Evolutionary conservation across 1,140 invertebrate species (phyloP).

Genomic region (Pogonomyrmex barbatus): DNA sequence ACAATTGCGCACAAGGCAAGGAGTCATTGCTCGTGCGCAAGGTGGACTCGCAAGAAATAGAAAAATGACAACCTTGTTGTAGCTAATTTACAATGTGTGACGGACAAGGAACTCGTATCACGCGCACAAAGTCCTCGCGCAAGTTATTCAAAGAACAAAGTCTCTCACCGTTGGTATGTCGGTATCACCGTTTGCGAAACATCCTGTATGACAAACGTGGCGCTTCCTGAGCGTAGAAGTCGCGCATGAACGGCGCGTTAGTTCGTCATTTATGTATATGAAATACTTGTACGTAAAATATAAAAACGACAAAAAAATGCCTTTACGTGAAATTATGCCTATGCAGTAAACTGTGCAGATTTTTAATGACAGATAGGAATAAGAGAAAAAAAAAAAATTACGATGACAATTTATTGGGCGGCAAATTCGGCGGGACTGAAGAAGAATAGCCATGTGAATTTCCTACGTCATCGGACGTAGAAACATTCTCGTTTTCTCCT

Average conservation of each 20-base stretch:
- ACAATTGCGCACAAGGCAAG: slow-evolving; percentile 71
- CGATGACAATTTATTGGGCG: not conserved
- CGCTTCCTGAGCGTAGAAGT: not conserved
- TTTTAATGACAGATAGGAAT: not conserved
- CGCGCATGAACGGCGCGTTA: not conserved
- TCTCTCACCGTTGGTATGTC: not conserved
- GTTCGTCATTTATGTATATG: not conserved
- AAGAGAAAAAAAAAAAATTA: not conserved
- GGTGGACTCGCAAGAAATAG: slow-evolving; percentile 60
- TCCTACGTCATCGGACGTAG: not conserved
- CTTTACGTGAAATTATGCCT: not conserved
- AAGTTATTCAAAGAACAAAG: slow-evolving; percentile 19
- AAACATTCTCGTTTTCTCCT: slow-evolving; percentile 19
- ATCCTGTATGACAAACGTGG: slow-evolving; percentile 15
- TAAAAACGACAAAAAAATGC: not conserved
- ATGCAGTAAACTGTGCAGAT: not conserved
- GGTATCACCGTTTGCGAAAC: slow-evolving; percentile 42
- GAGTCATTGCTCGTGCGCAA: slow-evolving; percentile 73
- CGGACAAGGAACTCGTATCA: slow-evolving; percentile 43
- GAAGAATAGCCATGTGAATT: not conserved
- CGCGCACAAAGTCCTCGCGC: slow-evolving; percentile 37
- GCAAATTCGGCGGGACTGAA: not conserved
- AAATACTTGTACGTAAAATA: slow-evolving; percentile 6
- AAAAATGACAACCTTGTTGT: slow-evolving; percentile 55
- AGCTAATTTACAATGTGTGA: slow-evolving; percentile 50